Conservation (phyloP, 2,888 invertebrate genomes). For the Eupelmus urozonus region DNA sequence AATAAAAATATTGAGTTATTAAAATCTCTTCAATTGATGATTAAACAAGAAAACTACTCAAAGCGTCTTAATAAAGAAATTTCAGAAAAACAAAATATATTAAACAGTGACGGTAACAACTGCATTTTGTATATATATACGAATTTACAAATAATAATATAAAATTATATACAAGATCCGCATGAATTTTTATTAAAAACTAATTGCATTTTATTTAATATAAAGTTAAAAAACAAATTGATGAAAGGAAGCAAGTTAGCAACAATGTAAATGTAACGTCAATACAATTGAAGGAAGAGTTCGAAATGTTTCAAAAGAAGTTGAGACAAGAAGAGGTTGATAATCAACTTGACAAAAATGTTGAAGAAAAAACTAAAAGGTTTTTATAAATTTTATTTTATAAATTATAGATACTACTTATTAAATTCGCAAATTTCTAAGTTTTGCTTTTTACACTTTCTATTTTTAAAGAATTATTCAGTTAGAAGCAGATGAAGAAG, state of each 20-base stretch:
- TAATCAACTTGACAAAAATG: background rate
- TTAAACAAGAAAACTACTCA: slow-evolving; percentile 12
- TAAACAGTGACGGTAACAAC: slow-evolving; percentile 40
- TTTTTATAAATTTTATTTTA: background rate
- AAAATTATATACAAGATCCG: too few species aligned
- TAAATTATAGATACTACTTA: too few species aligned
- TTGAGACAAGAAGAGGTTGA: slow-evolving; percentile 14
- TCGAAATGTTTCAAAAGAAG: slow-evolving; percentile 20
- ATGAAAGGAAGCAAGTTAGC: background rate
- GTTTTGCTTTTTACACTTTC: too few species aligned
- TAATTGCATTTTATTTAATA: background rate
- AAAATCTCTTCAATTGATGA: slow-evolving; percentile 2
- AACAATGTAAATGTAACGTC: background rate
- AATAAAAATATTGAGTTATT: slow-evolving; percentile 31
- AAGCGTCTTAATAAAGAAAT: slow-evolving; percentile 13
- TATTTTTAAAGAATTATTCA: slow-evolving; percentile 35
- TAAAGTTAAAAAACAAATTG: slow-evolving; percentile 37
- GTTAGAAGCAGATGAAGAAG: slow-evolving; percentile 14
- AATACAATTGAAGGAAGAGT: slow-evolving; percentile 4
- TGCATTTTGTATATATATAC: too few species aligned
- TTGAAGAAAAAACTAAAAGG: slow-evolving; percentile 29
- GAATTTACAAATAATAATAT: background rate
- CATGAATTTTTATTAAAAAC: background rate
- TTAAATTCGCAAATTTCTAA: too few species aligned
- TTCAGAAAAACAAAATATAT: background rate